phyloP scores from a whole-genome alignment of 1,140 invertebrate species.

The Triops longicaudatus region DNA sequence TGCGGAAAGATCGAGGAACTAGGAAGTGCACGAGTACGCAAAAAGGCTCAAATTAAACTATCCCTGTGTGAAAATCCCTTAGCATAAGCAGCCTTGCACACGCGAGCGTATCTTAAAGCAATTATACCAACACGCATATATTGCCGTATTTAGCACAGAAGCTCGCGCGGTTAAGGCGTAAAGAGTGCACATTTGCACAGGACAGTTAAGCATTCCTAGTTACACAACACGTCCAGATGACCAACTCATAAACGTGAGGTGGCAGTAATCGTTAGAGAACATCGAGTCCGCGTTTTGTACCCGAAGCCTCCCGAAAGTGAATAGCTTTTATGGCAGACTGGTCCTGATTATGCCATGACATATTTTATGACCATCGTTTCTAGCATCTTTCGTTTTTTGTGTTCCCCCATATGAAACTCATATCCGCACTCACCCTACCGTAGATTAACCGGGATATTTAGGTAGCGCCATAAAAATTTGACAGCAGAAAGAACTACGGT shows the following conservation, averaged over 20 bases:
- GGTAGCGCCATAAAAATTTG: too few relatives aligned
- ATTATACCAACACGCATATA: too few relatives aligned
- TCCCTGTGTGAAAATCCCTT: not conserved
- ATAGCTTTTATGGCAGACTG: not conserved
- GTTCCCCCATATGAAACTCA: too few relatives aligned
- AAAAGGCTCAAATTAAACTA: not conserved
- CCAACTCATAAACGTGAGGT: not conserved
- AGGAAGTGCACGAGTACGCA: not conserved
- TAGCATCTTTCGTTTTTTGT: not conserved
- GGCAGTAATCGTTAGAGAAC: not conserved
- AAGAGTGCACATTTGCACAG: not conserved
- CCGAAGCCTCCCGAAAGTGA: not conserved
- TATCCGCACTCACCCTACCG: too few relatives aligned
- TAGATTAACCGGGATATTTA: too few relatives aligned
- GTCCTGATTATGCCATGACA: not conserved
- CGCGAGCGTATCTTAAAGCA: too few relatives aligned
- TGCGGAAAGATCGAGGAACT: not conserved
- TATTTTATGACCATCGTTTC: not conserved
- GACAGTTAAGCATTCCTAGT: not conserved
- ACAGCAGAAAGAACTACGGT: too few relatives aligned
- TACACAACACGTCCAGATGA: not conserved
- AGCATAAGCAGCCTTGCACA: not conserved
- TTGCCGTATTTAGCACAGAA: too few relatives aligned
- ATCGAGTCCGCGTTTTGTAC: not conserved
- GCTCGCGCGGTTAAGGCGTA: too few relatives aligned